phyloP scores from a whole-genome alignment of 2,888 invertebrate genomes.

The Agapostemon virescens region DNA sequence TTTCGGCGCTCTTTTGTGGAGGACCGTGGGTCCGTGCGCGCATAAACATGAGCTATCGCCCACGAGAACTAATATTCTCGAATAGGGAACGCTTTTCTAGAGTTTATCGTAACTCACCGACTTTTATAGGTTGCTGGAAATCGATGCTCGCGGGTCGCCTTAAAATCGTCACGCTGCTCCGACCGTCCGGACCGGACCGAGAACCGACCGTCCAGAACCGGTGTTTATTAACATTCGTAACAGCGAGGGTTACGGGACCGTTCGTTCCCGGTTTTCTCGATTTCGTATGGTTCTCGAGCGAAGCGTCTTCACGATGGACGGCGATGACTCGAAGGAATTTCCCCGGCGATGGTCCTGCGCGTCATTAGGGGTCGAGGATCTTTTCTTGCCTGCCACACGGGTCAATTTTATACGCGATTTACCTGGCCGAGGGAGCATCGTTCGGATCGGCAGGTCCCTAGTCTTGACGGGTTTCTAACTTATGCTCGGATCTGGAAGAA shows the following conservation, averaged over 20 bases:
- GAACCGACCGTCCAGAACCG: neutral
- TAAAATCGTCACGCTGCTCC: slow-evolving; percentile 22
- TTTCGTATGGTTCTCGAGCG: slow-evolving; percentile 14
- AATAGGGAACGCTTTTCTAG: slow-evolving; percentile 57
- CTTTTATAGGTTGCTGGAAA: slow-evolving; percentile 72
- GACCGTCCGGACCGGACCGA: slow-evolving; percentile 12
- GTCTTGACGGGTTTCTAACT: slow-evolving; percentile 50
- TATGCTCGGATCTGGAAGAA: slow-evolving; percentile 46
- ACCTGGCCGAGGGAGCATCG: slow-evolving; percentile 56
- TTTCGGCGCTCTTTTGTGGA: slow-evolving; percentile 67
- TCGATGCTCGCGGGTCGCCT: slow-evolving; percentile 35
- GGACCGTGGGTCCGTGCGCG: slow-evolving; percentile 41
- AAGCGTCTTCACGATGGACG: neutral
- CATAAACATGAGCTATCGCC: slow-evolving; percentile 65
- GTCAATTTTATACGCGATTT: slow-evolving; percentile 64
- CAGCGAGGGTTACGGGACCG: neutral
- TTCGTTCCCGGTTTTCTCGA: neutral
- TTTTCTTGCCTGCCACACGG: slow-evolving; percentile 28
- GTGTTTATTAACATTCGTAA: neutral
- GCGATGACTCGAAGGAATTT: slow-evolving; percentile 25
- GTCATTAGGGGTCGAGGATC: slow-evolving; percentile 45
- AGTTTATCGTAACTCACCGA: slow-evolving; percentile 67
- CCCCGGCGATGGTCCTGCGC: slow-evolving; percentile 45
- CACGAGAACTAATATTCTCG: slow-evolving; percentile 55
- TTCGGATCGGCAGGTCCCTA: slow-evolving; percentile 56